Base-by-base conservation (phyloP, 2,888 invertebrate species). In the Tineola bisselliella region DNA sequence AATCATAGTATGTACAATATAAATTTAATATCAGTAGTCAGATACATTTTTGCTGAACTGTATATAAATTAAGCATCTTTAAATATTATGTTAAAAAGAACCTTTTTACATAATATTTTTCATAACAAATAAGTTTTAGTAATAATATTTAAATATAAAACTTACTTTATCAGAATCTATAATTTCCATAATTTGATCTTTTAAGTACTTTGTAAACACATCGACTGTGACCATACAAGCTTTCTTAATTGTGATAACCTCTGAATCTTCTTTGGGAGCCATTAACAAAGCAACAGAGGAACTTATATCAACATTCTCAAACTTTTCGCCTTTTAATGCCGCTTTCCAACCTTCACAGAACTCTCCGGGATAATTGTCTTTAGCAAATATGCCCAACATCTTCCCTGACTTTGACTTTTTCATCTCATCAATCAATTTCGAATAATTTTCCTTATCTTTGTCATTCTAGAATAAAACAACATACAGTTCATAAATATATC, bases 111-210 rank as follows among this genome's bases (percentile, higher is more conserved):
- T n/a, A n/a, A n/a, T n/a, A n/a, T n/a, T n/a, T n/a, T n/a, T n/a
- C n/a, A n/a, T n/a, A n/a, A n/a, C n/a, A n/a, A n/a, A n/a, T n/a
- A n/a, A n/a, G n/a, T n/a, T n/a, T n/a, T n/a, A n/a, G n/a, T n/a
- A n/a, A n/a, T n/a, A n/a, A n/a, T n/a, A n/a, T n/a, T n/a, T n/a
- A n/a, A n/a, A n/a, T n/a, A n/a, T n/a, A 48, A 2, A 48, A 48
- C 30, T 33, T 77, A 93, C 93, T 88, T 94, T 97, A 76, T 99
- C 99, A 4, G 96, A 93, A 89, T 99, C 99, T 73, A 99, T 97
- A 67, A 99, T 96, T 78, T 98, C 98, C 94, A 99, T 97, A 66
- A 99, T 95, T 82, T 99, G 97, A 80, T 98, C 97, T 78, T 97
- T 96, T 48, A 99, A 89, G 81, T 96, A 98, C 79, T 99, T 99